These are phyloP conservation scores for Tromatobia lineatoria DNA, from an alignment of 2,888 invertebrate genomes.

Conservation along the genomic window DNA sequence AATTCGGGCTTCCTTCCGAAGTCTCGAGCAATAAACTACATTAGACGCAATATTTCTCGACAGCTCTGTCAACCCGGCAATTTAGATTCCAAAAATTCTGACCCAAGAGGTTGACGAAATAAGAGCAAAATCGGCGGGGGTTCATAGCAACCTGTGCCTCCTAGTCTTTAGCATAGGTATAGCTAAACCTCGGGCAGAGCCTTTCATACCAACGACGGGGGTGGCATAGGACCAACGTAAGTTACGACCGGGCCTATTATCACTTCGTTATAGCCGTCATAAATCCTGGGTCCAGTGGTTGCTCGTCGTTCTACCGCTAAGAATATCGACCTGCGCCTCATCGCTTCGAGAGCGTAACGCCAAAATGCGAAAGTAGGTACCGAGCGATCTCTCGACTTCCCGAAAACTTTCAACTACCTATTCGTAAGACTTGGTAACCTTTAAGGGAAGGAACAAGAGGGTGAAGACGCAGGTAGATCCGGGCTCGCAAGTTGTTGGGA, in stretches of 20 bases:
- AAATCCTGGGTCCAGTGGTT: slow-evolving; percentile 79
- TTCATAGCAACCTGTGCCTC: slow-evolving; percentile 76
- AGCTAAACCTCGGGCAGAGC: slow-evolving; percentile 70
- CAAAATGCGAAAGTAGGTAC: slow-evolving; percentile 50
- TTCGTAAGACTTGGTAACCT: slow-evolving; percentile 56
- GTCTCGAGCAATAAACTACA: slow-evolving; percentile 59
- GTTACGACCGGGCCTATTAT: slow-evolving; percentile 82
- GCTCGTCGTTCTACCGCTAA: slow-evolving; percentile 69
- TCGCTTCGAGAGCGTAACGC: slow-evolving; percentile 18
- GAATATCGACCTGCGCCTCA: slow-evolving; percentile 31
- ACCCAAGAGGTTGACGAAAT: slow-evolving; percentile 74
- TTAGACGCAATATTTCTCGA: slow-evolving; percentile 67
- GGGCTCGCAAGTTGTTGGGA: slow-evolving; percentile 16
- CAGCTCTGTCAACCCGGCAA: slow-evolving; percentile 62
- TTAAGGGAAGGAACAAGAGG: slow-evolving; percentile 34
- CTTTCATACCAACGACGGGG: slow-evolving; percentile 72
- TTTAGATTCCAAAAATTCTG: slow-evolving; percentile 55
- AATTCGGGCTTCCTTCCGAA: slow-evolving; percentile 48
- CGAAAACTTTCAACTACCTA: slow-evolving; percentile 55
- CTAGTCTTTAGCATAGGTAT: slow-evolving; percentile 66
- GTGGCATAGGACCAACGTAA: slow-evolving; percentile 72
- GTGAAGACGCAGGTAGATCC: slow-evolving; percentile 45
- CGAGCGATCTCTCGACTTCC: slow-evolving; percentile 9
- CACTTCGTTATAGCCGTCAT: slow-evolving; percentile 83
- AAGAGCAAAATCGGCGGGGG: slow-evolving; percentile 79